phyloP scores from a whole-genome alignment of 2,113 vertebrate species.

The Otus sunia region DNA sequence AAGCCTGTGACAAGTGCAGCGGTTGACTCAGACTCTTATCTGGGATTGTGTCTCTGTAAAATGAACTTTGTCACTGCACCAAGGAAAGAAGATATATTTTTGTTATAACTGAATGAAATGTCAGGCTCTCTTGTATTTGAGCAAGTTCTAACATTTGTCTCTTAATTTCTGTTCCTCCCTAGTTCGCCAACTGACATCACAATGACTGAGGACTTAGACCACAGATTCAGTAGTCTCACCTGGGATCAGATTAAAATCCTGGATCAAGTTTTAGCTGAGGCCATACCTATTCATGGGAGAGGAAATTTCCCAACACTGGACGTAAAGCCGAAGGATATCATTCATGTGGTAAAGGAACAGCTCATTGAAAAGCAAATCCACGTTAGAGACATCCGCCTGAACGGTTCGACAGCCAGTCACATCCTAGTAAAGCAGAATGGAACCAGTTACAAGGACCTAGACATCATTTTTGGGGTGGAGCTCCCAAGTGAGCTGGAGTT shows the following conservation, averaged over 20 bases:
- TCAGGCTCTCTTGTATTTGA: background rate
- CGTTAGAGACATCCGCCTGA: slow-evolving; percentile 88
- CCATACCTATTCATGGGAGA: slow-evolving; percentile 91
- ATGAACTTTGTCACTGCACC: background rate
- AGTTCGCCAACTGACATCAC: slow-evolving; percentile 66
- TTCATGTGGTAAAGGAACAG: slow-evolving; percentile 85
- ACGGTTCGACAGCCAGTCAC: slow-evolving; percentile 95
- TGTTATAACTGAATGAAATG: background rate
- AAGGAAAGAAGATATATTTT: background rate
- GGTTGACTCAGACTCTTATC: slow-evolving; percentile 17
- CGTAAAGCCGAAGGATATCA: slow-evolving; percentile 92
- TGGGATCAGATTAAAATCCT: slow-evolving; percentile 87
- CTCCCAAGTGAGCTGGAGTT: slow-evolving; percentile 89
- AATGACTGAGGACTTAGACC: slow-evolving; percentile 84
- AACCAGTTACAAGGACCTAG: slow-evolving; percentile 93
- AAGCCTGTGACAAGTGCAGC: slow-evolving; percentile 10
- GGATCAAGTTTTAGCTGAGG: slow-evolving; percentile 87
- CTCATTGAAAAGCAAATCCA: slow-evolving; percentile 85
- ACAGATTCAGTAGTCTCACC: slow-evolving; percentile 90
- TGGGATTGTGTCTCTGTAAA: background rate
- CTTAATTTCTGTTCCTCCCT: slow-evolving; percentile 26
- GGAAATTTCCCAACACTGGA: slow-evolving; percentile 96
- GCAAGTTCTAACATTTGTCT: background rate
- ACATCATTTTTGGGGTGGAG: slow-evolving; percentile 93
- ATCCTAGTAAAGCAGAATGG: slow-evolving; percentile 89